Evolutionary conservation across 2,888 invertebrate species (phyloP).

Genomic region (Conomelus anceps): DNA sequence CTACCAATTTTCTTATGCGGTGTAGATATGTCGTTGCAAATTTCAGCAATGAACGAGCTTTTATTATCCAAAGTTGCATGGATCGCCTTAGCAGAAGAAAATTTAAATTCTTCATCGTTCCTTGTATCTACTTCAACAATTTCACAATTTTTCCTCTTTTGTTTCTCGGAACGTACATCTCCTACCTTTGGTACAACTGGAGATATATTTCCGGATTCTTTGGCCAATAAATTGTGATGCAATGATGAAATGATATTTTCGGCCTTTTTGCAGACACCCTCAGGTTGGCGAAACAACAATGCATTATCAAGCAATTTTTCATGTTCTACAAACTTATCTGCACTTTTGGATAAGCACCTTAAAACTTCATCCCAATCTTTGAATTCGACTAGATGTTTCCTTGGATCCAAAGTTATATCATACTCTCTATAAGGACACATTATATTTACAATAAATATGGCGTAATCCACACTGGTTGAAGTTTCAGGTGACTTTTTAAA

Average conservation of each 20-base stretch:
- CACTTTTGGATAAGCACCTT: constrained; percentile 1
- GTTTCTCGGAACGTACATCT: background rate
- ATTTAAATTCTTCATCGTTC: background rate
- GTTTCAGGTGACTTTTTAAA: background rate
- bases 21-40: background rate
- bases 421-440: constrained; percentile 47
- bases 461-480: constrained; percentile 35
- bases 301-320: background rate
- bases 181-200: background rate
- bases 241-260: background rate
- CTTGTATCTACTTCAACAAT: too few relatives aligned
- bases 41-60: background rate
- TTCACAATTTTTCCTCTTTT: background rate
- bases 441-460: constrained; percentile 50
- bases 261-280: too few relatives aligned
- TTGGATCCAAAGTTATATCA: constrained; percentile 47
- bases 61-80: background rate
- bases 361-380: constrained; percentile 45
- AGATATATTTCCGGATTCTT: background rate
- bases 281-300: too few relatives aligned
- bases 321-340: constrained; percentile 41
- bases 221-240: too few relatives aligned
- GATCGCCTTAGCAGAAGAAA: background rate
- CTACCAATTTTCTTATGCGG: background rate
- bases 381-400: constrained; percentile 50